phyloP scores from a whole-genome alignment of 2,888 invertebrate species.

The Bellardia bayeri region DNA sequence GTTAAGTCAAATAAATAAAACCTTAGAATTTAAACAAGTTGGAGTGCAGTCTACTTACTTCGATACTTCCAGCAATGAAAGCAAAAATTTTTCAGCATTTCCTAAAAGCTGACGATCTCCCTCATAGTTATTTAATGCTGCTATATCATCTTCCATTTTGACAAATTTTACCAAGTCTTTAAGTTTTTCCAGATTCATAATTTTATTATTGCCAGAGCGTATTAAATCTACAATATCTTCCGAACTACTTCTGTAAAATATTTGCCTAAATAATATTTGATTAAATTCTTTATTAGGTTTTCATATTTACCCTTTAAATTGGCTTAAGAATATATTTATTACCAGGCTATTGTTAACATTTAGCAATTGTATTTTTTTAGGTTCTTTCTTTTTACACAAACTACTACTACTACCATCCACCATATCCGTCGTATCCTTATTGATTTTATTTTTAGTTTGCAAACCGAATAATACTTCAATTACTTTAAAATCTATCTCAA shows the following conservation, averaged over 20 bases:
- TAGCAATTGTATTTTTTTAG: slow-evolving; percentile 93
- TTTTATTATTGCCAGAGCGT: slow-evolving; percentile 92
- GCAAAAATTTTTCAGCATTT: slow-evolving; percentile 96
- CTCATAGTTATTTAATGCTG: slow-evolving; percentile 94
- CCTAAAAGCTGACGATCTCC: slow-evolving; percentile 94
- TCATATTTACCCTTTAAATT: slow-evolving; percentile 91
- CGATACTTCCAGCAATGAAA: slow-evolving; percentile 93
- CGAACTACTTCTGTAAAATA: slow-evolving; percentile 86
- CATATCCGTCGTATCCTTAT: slow-evolving; percentile 80
- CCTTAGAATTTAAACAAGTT: too few species aligned
- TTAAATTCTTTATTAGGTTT: background rate
- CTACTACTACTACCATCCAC: slow-evolving; percentile 85
- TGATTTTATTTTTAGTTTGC: slow-evolving; percentile 86
- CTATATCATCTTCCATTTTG: slow-evolving; percentile 96
- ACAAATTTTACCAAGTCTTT: slow-evolving; percentile 95
- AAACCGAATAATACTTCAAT: slow-evolving; percentile 98
- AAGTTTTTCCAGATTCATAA: slow-evolving; percentile 95
- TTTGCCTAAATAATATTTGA: background rate
- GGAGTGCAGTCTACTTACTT: slow-evolving; percentile 87
- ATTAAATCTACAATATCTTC: slow-evolving; percentile 95
- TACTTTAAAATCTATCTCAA: slow-evolving; percentile 96
- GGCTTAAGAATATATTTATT: slow-evolving; percentile 98
- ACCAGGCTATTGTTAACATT: slow-evolving; percentile 97
- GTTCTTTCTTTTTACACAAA: slow-evolving; percentile 87
- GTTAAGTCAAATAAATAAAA: too few species aligned